phyloP scores from a whole-genome alignment of 2,797 vertebrate genomes.

The Epinephelus malabaricus region DNA sequence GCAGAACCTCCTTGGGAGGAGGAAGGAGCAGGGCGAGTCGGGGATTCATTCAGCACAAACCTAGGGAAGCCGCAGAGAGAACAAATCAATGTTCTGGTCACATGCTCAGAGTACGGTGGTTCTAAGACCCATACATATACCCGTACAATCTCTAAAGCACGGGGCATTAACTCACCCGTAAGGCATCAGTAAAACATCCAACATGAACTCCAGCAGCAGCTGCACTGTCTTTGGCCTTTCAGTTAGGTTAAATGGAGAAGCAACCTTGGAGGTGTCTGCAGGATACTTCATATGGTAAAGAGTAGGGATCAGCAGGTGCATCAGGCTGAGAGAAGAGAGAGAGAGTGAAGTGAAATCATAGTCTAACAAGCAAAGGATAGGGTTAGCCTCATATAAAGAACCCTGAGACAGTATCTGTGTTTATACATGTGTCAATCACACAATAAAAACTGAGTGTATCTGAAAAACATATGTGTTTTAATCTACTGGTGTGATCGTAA shows the following conservation, averaged over 20 bases:
- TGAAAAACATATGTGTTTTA: background rate
- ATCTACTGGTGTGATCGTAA: background rate
- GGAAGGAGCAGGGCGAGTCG: slow-evolving; percentile 90
- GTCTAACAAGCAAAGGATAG: background rate
- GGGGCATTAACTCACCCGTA: slow-evolving; percentile 90
- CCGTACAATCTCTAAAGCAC: background rate
- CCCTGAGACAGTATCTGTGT: background rate
- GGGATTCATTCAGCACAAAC: slow-evolving; percentile 96
- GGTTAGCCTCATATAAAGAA: background rate
- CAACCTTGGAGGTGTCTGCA: slow-evolving; percentile 89
- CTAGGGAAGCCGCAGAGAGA: slow-evolving; percentile 73
- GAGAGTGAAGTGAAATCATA: background rate
- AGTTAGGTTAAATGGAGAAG: slow-evolving; percentile 93
- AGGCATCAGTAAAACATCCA: slow-evolving; percentile 99
- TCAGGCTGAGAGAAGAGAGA: slow-evolving; percentile 90
- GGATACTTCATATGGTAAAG: slow-evolving; percentile 98
- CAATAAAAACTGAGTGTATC: background rate
- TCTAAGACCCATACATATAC: background rate
- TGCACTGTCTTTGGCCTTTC: slow-evolving; percentile 99
- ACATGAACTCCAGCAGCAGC: slow-evolving; percentile 98
- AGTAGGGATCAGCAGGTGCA: slow-evolving; percentile 98
- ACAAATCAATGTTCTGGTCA: background rate
- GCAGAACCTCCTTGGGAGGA: slow-evolving; percentile 88
- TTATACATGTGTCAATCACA: background rate
- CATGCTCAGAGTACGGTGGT: background rate